Conservation (phyloP, 2,113 vertebrate genomes). For the Propithecus coquereli region DNA sequence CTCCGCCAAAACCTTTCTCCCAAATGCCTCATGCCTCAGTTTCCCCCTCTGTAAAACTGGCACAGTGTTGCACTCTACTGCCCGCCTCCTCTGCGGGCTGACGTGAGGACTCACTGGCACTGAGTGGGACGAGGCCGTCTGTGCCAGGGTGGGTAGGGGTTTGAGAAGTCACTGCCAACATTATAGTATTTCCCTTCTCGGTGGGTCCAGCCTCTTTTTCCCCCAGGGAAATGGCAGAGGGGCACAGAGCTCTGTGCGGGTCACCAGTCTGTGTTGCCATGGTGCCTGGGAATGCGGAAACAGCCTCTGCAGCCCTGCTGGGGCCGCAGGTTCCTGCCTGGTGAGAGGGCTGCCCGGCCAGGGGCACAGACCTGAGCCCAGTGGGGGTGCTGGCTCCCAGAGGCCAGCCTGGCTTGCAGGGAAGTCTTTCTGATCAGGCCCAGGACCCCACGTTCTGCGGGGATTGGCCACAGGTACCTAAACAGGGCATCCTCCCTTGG, state of each 20-base stretch:
- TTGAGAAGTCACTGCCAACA: not conserved
- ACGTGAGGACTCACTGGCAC: not conserved
- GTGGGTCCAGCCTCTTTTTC: not conserved
- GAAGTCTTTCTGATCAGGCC: not conserved
- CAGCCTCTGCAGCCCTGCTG: not conserved
- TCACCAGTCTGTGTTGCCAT: not conserved
- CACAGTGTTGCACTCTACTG: fast-evolving
- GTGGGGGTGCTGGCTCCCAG: not conserved
- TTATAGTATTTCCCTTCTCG: not conserved
- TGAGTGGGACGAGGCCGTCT: not conserved
- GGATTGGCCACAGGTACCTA: not conserved
- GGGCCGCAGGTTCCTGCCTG: not conserved
- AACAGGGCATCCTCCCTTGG: no score
- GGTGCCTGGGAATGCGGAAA: fast-evolving
- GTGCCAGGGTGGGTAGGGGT: not conserved
- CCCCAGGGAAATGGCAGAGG: not conserved
- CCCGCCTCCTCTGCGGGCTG: not conserved
- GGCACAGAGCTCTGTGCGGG: not conserved
- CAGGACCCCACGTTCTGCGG: not conserved
- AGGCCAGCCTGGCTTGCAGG: not conserved
- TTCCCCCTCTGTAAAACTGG: not conserved
- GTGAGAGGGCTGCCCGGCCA: not conserved
- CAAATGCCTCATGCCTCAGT: not conserved
- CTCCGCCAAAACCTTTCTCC: not conserved
- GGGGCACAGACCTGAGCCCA: not conserved